Evolutionary conservation across 2,113 vertebrate species (phyloP).

Genomic region (Istiophorus platypterus): DNA sequence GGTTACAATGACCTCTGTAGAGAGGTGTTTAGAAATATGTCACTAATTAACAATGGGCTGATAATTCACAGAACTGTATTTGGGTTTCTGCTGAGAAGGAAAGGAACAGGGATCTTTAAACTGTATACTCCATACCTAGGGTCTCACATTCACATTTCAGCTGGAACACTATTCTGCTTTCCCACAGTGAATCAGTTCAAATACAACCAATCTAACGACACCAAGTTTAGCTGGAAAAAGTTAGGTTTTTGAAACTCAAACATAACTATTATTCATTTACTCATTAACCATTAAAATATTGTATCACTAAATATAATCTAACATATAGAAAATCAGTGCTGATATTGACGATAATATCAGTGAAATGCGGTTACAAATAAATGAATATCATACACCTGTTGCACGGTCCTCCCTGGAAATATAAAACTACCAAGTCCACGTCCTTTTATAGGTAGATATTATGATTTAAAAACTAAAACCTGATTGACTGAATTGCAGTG

Average conservation of each 20-base stretch:
- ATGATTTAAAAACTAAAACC: no score
- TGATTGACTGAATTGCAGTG: no score
- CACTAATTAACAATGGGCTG: neutral
- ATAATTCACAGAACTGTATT: neutral
- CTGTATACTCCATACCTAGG: neutral
- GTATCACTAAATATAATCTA: neutral
- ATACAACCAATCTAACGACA: neutral
- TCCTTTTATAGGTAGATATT: no score
- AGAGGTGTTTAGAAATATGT: neutral
- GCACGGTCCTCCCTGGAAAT: neutral
- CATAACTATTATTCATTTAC: neutral
- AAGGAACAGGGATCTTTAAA: neutral
- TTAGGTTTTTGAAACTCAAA: neutral
- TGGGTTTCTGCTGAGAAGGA: neutral
- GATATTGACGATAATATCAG: neutral
- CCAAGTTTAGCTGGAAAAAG: no score
- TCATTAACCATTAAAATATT: neutral
- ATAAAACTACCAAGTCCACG: neutral
- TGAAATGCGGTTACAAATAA: neutral
- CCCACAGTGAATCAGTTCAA: neutral
- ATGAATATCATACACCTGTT: conserved; percentile 2
- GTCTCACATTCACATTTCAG: neutral
- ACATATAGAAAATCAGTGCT: neutral
- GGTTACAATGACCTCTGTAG: neutral
- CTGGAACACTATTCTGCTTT: neutral